Evolutionary conservation across 2,888 invertebrate genomes (phyloP).

Genomic region (Limnephilus auricula): DNA sequence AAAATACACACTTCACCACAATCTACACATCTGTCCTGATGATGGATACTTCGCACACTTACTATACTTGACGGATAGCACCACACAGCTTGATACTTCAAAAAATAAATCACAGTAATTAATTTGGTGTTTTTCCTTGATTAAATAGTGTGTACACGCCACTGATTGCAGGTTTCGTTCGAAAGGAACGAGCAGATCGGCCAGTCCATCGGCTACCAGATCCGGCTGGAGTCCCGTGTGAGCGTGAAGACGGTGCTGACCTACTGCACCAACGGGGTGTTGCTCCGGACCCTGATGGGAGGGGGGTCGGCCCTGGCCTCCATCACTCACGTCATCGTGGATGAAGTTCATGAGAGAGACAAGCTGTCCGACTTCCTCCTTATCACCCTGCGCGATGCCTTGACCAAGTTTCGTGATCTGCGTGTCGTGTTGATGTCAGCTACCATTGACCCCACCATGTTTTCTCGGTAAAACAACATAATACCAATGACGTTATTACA

Average conservation of each 20-base stretch:
- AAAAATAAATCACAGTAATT: no score
- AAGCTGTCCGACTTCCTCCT: constrained; percentile 95
- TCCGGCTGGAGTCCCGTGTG: constrained; percentile 91
- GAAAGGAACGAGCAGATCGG: constrained; percentile 85
- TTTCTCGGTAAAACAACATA: constrained; percentile 76
- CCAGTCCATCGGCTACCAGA: constrained; percentile 91
- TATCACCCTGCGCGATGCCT: constrained; percentile 87
- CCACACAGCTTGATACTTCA: no score
- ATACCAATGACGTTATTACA: no score
- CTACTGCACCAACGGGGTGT: constrained; percentile 94
- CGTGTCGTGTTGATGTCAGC: constrained; percentile 96
- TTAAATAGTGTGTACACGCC: no score
- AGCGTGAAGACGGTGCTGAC: constrained; percentile 89
- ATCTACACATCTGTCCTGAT: no score
- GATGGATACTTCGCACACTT: no score
- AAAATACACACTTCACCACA: no score
- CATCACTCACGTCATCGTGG: constrained; percentile 92
- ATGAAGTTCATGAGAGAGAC: constrained; percentile 97
- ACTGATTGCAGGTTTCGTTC: constrained; percentile 74
- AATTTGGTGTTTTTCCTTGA: no score
- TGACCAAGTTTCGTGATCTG: constrained; percentile 84
- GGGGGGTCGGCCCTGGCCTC: constrained; percentile 83
- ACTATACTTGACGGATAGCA: no score
- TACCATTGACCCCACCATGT: constrained; percentile 90
- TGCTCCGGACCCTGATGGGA: constrained; percentile 91